phyloP scores from a whole-genome alignment of 2,113 vertebrate species.

The Neolamprologus cancellatus region DNA sequence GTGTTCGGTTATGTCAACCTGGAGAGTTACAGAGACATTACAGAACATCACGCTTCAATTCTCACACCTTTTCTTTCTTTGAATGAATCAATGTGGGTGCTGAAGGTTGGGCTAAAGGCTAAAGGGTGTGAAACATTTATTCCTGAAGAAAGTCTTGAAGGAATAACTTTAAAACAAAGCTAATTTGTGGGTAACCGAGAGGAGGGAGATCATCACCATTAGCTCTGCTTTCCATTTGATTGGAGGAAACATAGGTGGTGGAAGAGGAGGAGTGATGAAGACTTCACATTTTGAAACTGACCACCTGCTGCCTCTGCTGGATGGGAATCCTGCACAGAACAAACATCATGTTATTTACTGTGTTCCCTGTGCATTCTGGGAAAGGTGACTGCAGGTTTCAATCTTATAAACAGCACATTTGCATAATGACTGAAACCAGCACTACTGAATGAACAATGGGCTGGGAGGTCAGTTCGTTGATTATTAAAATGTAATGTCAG shows the following conservation, averaged over 20 bases:
- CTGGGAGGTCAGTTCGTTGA: not conserved
- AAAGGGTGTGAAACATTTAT: not conserved
- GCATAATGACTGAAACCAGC: not conserved
- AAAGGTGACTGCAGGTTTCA: not conserved
- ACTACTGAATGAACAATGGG: not conserved
- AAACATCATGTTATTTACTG: not conserved
- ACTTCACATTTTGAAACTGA: not conserved
- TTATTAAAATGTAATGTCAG: not conserved
- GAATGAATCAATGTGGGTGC: not conserved
- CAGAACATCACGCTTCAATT: not conserved
- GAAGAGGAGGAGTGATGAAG: conserved; percentile 45
- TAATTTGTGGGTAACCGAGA: not conserved
- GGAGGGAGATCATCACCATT: not conserved
- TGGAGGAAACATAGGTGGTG: conserved; percentile 51
- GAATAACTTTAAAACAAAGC: not conserved
- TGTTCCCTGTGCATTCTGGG: not conserved
- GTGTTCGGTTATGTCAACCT: conserved; percentile 47
- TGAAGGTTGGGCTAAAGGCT: not conserved
- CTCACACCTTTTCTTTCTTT: not conserved
- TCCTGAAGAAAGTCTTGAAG: not conserved
- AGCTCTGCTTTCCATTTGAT: conserved; percentile 27
- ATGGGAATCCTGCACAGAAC: not conserved
- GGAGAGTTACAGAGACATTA: not conserved
- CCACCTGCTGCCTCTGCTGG: not conserved
- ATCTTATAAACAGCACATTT: not conserved